These are phyloP conservation scores for Trematocara nigrifrons DNA, from an alignment of 2,113 vertebrate species.

Conservation along the genomic window DNA sequence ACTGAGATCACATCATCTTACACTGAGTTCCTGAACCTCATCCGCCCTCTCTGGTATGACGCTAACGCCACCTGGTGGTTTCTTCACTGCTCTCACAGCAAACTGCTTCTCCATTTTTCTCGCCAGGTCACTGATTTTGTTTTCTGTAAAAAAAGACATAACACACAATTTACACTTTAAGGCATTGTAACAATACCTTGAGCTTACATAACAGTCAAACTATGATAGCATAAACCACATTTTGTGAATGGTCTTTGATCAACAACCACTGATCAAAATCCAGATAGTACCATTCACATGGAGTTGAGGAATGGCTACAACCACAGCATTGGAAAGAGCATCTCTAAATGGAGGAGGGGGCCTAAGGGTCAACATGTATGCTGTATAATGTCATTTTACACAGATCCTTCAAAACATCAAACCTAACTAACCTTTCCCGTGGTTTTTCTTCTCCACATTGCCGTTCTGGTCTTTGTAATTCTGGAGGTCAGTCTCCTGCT, in stretches of 20 bases:
- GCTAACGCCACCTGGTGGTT: slow-evolving; percentile 74
- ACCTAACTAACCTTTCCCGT: slow-evolving; percentile 21
- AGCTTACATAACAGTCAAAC: background rate
- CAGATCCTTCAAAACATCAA: background rate
- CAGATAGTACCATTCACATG: background rate
- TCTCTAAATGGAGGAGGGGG: background rate
- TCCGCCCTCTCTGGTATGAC: slow-evolving; percentile 71
- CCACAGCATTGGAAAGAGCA: background rate
- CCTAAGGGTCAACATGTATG: background rate
- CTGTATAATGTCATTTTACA: background rate
- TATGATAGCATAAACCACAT: background rate
- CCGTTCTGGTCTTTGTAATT: slow-evolving; percentile 57
- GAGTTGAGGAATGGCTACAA: background rate
- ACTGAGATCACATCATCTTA: slow-evolving; percentile 37
- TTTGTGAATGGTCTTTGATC: background rate
- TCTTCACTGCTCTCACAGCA: slow-evolving; percentile 54
- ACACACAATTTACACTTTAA: background rate
- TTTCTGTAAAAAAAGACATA: slow-evolving; percentile 56
- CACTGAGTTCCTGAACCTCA: slow-evolving; percentile 76
- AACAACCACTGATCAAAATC: background rate
- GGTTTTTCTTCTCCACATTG: slow-evolving; percentile 57
- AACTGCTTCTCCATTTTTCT: slow-evolving; percentile 75
- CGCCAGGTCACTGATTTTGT: slow-evolving; percentile 67
- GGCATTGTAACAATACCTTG: background rate
- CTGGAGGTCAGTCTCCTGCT: slow-evolving; percentile 64